Conservation (phyloP, 2,113 vertebrate species). For the Lates calcarifer region DNA sequence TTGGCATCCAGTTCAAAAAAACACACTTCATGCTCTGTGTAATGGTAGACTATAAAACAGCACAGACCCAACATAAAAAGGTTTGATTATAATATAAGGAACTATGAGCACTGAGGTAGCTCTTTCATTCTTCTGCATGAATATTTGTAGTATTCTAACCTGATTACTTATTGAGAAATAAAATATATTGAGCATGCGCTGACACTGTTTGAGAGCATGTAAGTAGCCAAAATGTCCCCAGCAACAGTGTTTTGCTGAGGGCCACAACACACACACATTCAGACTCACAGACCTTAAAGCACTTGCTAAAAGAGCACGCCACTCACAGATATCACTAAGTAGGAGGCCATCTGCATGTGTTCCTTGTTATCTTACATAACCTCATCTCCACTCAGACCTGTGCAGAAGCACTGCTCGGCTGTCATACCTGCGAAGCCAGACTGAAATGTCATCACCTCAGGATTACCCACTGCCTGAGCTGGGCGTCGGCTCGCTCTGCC, state of each 20-base stretch:
- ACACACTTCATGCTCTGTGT: slow-evolving; percentile 5
- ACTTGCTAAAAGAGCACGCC: neutral
- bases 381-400: neutral
- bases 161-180: slow-evolving; percentile 4
- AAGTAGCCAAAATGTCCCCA: neutral
- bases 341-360: slow-evolving; percentile 3
- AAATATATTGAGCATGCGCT: too few relatives aligned
- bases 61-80: slow-evolving; percentile 18
- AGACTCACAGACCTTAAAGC: neutral
- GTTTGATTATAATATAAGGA: slow-evolving; percentile 17
- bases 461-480: slow-evolving; percentile 34
- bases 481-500: slow-evolving; percentile 15
- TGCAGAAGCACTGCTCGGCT: neutral
- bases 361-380: slow-evolving; percentile 15
- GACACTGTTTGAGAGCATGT: neutral
- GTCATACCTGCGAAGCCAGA: slow-evolving; percentile 30
- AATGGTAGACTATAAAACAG: slow-evolving; percentile 38
- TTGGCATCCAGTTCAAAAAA: slow-evolving; percentile 55
- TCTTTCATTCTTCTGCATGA: slow-evolving; percentile 18
- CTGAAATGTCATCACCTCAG: slow-evolving; percentile 63
- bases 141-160: neutral
- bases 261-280: neutral
- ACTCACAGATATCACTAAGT: neutral
- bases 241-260: neutral
- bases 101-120: slow-evolving; percentile 4